phyloP scores from a whole-genome alignment of 1,140 invertebrate species.

The Drosophila cardini region DNA sequence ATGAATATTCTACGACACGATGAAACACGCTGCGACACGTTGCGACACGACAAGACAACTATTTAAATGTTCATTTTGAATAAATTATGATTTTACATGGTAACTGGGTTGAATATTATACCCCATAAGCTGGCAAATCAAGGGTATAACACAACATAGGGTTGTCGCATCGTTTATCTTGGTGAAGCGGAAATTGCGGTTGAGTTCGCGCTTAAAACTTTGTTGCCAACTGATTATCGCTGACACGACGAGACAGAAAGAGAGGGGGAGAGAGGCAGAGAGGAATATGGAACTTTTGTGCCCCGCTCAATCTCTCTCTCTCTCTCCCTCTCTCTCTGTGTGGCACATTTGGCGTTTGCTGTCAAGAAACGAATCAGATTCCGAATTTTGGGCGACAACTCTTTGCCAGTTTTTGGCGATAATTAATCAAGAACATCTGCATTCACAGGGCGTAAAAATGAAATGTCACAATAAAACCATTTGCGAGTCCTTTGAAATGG shows the following conservation, averaged over 20 bases:
- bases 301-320: not conserved
- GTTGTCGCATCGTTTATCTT: slow-evolving; percentile 56
- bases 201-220: slow-evolving; percentile 61
- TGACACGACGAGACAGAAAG: slow-evolving; percentile 43
- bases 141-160: not conserved
- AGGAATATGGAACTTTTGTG: too few species aligned
- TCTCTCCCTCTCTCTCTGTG: slow-evolving; percentile 1
- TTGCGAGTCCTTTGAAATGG: slow-evolving; percentile 51
- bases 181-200: slow-evolving; percentile 64
- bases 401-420: slow-evolving; percentile 52
- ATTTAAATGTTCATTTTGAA: slow-evolving; percentile 59
- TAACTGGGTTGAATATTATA: too few species aligned
- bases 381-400: slow-evolving; percentile 38
- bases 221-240: slow-evolving; percentile 66
- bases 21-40: too few species aligned
- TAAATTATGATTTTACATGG: slow-evolving; percentile 55
- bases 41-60: slow-evolving; percentile 26
- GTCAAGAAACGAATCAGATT: slow-evolving; percentile 48
- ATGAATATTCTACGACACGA: slow-evolving; percentile 50
- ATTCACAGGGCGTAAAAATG: slow-evolving; percentile 67
- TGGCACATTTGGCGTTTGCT: slow-evolving; percentile 39
- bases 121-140: too few species aligned
- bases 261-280: too few species aligned
- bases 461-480: slow-evolving; percentile 74
- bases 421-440: slow-evolving; percentile 73